Evolutionary conservation across 2,113 vertebrate genomes (phyloP).

Genomic region (Dipodomys ordii): DNA sequence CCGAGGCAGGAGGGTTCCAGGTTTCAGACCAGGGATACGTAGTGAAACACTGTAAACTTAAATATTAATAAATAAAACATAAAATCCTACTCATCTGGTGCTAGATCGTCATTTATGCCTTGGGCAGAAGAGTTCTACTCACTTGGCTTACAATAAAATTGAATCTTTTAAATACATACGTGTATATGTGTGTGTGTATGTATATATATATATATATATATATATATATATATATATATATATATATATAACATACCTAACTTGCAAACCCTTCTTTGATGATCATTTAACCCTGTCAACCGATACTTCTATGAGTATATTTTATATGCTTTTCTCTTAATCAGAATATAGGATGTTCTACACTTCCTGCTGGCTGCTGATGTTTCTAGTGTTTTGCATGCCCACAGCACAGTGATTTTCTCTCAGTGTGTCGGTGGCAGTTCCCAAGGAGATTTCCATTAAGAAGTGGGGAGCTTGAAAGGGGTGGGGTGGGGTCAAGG

Average conservation of each 20-base stretch:
- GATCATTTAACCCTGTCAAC: no score
- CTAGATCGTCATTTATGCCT: not conserved
- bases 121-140: not conserved
- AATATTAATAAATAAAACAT: no score
- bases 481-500: not conserved
- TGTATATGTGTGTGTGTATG: no score
- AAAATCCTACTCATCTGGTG: not conserved
- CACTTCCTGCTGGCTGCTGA: not conserved
- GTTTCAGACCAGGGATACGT: not conserved
- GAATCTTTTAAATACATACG: no score
- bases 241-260: not conserved
- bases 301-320: not conserved
- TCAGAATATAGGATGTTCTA: not conserved
- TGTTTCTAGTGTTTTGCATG: not conserved
- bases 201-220: no score
- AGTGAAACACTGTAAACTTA: no score
- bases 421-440: not conserved
- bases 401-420: not conserved
- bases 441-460: not conserved
- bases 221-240: no score
- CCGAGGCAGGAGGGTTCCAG: not conserved
- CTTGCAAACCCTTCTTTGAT: not conserved
- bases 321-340: not conserved
- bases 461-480: not conserved
- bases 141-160: not conserved